Conservation (phyloP, 35 echinoderm and acorn worm genomes). For the Apostichopus japonicus region DNA sequence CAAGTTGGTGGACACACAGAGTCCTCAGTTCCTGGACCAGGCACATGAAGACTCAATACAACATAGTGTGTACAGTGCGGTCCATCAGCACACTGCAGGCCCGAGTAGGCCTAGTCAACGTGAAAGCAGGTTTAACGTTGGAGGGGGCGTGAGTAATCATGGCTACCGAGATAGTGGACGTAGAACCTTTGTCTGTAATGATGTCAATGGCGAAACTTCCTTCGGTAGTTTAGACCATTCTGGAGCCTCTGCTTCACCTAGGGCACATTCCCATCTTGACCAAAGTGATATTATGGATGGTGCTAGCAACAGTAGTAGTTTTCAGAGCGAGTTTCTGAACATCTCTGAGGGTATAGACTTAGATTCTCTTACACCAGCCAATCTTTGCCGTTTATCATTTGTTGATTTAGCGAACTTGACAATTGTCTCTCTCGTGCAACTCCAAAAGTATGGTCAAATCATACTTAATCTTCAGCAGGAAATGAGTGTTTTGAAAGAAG, state of each 20-base stretch:
- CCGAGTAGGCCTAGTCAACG: constrained; percentile 49
- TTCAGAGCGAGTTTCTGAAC: constrained; percentile 55
- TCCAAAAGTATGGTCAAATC: constrained; percentile 60
- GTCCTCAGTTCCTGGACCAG: constrained; percentile 51
- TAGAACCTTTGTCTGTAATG: constrained; percentile 25
- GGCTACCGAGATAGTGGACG: constrained; percentile 4
- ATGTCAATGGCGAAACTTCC: constrained; percentile 37
- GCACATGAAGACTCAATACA: constrained; percentile 45
- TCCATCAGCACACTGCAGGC: constrained; percentile 57
- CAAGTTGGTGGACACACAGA: constrained; percentile 57
- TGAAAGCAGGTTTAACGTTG: constrained; percentile 7
- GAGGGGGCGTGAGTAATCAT: constrained; percentile 38
- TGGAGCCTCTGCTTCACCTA: constrained; percentile 24
- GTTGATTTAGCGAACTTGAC: constrained; percentile 57
- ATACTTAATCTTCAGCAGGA: constrained; percentile 56
- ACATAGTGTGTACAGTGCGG: constrained; percentile 51
- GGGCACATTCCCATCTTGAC: constrained; percentile 60
- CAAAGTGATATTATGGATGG: constrained; percentile 54
- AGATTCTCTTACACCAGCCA: constrained; percentile 61
- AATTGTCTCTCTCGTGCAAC: constrained; percentile 56
- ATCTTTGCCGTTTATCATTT: constrained; percentile 66
- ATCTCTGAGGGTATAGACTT: constrained; percentile 57
- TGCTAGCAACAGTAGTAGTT: constrained; percentile 50
- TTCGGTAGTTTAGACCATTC: constrained; percentile 45
- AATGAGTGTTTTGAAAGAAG: constrained; percentile 46